These are phyloP conservation scores for Malurus elegans DNA, from an alignment of 2,113 vertebrate species.

Conservation along the genomic window DNA sequence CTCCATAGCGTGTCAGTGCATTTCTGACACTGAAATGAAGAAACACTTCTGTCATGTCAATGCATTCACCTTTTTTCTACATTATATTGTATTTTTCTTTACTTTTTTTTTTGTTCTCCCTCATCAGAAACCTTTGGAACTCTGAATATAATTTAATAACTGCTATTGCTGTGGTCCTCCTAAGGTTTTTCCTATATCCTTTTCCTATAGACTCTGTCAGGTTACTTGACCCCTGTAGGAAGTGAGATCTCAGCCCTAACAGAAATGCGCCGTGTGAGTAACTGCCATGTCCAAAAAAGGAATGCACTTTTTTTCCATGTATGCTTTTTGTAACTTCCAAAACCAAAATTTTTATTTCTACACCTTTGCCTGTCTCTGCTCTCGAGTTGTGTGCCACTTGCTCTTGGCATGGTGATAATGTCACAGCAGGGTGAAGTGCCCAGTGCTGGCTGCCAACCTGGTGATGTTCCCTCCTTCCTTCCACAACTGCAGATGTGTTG, in stretches of 20 bases:
- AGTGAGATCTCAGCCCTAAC: constrained; percentile 84
- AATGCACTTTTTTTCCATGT: neutral
- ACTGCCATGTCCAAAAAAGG: neutral
- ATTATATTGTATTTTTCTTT: neutral
- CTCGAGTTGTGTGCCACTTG: neutral
- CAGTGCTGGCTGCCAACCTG: neutral
- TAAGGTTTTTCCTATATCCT: constrained; percentile 38
- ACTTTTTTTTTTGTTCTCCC: neutral
- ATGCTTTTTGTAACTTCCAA: neutral
- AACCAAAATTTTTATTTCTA: neutral
- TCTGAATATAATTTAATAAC: neutral
- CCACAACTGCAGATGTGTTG: accelerated
- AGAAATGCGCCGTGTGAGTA: constrained; percentile 90
- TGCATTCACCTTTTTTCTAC: neutral
- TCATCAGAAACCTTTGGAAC: neutral
- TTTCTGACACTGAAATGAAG: neutral
- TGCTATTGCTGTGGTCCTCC: constrained; percentile 13
- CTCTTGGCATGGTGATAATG: neutral
- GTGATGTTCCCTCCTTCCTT: neutral
- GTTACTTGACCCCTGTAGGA: constrained; percentile 88
- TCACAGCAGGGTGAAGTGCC: neutral
- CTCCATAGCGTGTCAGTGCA: neutral
- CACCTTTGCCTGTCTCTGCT: neutral
- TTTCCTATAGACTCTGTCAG: constrained; percentile 81
- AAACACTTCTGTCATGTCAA: neutral